These are phyloP conservation scores for Lepidotrigona ventralis DNA, from an alignment of 1,140 invertebrate genomes.

Conservation along the genomic window DNA sequence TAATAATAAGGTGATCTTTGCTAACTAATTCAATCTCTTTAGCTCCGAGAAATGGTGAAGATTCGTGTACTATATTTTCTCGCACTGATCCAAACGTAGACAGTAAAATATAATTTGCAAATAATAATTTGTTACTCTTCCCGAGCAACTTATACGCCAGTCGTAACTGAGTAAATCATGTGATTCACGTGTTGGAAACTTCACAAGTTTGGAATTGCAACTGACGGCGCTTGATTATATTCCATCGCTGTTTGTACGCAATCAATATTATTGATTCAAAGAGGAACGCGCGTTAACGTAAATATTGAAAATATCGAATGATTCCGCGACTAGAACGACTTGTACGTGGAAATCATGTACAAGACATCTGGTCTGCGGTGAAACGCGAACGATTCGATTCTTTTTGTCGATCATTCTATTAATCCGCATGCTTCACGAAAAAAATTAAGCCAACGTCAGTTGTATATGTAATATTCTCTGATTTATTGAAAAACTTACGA, in stretches of 20 bases:
- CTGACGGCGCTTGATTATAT: conserved; percentile 3
- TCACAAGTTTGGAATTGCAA: background rate
- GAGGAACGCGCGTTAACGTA: background rate
- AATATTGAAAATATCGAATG: conserved; percentile 34
- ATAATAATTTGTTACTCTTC: no score
- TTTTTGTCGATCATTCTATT: background rate
- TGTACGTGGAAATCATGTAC: background rate
- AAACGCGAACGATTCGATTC: background rate
- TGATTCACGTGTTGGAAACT: background rate
- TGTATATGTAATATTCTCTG: no score
- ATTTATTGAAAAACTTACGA: no score
- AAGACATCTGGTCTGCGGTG: background rate
- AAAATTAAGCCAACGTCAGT: no score
- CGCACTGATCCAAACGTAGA: no score
- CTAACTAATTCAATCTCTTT: no score
- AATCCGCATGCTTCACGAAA: background rate
- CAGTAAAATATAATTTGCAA: no score
- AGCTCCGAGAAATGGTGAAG: no score
- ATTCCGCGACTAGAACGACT: background rate
- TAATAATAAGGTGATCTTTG: no score
- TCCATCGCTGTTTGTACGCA: conserved; percentile 5
- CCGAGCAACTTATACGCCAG: no score
- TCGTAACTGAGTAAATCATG: background rate
- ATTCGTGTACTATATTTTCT: no score
- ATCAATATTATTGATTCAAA: conserved; percentile 41